Percentiles rank a stretch among this genome's conserved stretches.
Conservation (phyloP, 2,797 vertebrate genomes). For the Varecia variegata region DNA sequence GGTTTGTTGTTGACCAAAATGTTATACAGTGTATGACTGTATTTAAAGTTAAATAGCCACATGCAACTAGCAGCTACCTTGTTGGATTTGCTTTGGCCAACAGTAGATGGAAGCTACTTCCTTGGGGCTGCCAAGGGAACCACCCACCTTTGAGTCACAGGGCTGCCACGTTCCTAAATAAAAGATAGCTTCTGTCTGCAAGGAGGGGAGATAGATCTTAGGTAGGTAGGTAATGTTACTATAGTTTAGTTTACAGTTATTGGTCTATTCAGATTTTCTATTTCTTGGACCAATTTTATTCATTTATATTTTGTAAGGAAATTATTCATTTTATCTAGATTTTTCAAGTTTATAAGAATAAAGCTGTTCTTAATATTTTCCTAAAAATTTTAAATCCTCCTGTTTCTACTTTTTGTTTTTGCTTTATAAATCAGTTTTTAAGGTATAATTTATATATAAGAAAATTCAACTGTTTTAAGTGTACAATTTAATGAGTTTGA, state of each 20-base stretch:
- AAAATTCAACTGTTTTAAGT: neutral
- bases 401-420: neutral
- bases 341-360: conserved; percentile 33
- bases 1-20: neutral
- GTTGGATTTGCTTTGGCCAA: neutral
- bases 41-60: neutral
- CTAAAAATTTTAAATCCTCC: neutral
- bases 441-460: neutral
- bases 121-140: neutral
- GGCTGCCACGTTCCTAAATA: neutral
- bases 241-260: neutral
- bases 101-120: neutral
- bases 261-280: neutral
- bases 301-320: conserved; percentile 17
- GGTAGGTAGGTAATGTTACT: neutral
- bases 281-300: neutral
- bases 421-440: neutral
- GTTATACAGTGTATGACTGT: neutral
- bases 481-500: neutral
- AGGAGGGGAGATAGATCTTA: neutral
- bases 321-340: neutral
- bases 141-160: neutral
- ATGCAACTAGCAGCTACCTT: neutral
- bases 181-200: neutral
- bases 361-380: neutral